A percentile compares a stretch with the other conserved stretches of the same genome.
phyloP scores from a whole-genome alignment of 2,888 invertebrate genomes.

The Nymphalis polychloros region DNA sequence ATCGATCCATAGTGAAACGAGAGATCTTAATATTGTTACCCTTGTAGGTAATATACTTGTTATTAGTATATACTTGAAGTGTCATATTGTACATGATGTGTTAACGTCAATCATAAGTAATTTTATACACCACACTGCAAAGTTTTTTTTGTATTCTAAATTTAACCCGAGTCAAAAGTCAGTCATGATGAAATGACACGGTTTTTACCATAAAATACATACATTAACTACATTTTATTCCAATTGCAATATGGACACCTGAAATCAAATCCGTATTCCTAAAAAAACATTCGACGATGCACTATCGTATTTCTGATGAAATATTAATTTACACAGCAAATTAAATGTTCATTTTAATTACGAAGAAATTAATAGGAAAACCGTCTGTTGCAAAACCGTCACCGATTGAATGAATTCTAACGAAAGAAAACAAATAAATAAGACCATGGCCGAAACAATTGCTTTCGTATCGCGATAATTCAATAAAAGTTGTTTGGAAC shows the following conservation, averaged over 20 bases:
- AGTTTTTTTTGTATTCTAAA: too few relatives aligned
- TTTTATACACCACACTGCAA: too few relatives aligned
- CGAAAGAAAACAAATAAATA: slow-evolving; percentile 22
- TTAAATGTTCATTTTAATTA: neutral
- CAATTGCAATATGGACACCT: neutral
- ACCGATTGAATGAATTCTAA: neutral
- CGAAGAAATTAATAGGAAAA: slow-evolving; percentile 2
- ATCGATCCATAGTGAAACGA: slow-evolving; percentile 61
- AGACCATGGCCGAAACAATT: slow-evolving; percentile 27
- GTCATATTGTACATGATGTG: too few relatives aligned
- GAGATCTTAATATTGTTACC: slow-evolving; percentile 10
- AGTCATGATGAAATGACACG: too few relatives aligned
- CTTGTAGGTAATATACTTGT: neutral
- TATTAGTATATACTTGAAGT: neutral
- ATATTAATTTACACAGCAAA: slow-evolving; percentile 6
- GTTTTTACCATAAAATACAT: too few relatives aligned
- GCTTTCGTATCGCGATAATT: slow-evolving; percentile 45
- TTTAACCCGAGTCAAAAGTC: too few relatives aligned
- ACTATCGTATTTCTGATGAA: neutral
- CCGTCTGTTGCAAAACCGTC: too few relatives aligned
- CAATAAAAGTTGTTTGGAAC: slow-evolving; percentile 48
- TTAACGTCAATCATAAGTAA: too few relatives aligned
- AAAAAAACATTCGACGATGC: neutral
- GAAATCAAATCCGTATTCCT: neutral
- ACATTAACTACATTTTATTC: neutral